Percentiles rank a stretch among this genome's conserved stretches.
phyloP scores from a whole-genome alignment of 2,888 invertebrate genomes.

The Watsonalla cultraria region DNA sequence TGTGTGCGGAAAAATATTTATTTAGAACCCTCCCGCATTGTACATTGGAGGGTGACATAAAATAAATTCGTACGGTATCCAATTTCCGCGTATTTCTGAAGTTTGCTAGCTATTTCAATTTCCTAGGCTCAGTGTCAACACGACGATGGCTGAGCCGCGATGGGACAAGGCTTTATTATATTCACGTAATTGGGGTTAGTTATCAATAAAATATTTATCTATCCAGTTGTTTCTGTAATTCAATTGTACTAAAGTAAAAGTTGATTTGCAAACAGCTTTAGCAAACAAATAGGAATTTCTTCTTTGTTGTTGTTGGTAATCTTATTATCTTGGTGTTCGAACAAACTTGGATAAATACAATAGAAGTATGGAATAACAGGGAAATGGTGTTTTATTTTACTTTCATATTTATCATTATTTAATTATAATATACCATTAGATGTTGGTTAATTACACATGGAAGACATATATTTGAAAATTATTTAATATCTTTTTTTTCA shows the following conservation, averaged over 20 bases:
- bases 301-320: background rate
- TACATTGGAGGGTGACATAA: constrained; percentile 6
- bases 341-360: too few species aligned
- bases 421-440: too few species aligned
- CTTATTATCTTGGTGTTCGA: background rate
- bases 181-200: constrained; percentile 5
- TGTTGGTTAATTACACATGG: too few species aligned
- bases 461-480: too few species aligned
- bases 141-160: background rate
- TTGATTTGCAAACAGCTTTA: background rate
- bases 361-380: too few species aligned
- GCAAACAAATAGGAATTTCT: background rate
- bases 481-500: too few species aligned
- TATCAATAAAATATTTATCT: constrained; percentile 12
- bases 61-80: constrained; percentile 1
- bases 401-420: too few species aligned
- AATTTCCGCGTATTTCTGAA: constrained; percentile 13
- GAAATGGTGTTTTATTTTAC: too few species aligned
- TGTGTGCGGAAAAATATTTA: constrained; percentile 35
- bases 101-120: constrained; percentile 23
- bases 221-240: constrained; percentile 6
- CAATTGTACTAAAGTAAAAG: constrained; percentile 2
- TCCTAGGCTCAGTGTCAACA: constrained; percentile 12
- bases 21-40: constrained; percentile 22
- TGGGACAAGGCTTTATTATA: constrained; percentile 16